phyloP scores from a whole-genome alignment of 2,113 vertebrate species.

The Lasiurus borealis region DNA sequence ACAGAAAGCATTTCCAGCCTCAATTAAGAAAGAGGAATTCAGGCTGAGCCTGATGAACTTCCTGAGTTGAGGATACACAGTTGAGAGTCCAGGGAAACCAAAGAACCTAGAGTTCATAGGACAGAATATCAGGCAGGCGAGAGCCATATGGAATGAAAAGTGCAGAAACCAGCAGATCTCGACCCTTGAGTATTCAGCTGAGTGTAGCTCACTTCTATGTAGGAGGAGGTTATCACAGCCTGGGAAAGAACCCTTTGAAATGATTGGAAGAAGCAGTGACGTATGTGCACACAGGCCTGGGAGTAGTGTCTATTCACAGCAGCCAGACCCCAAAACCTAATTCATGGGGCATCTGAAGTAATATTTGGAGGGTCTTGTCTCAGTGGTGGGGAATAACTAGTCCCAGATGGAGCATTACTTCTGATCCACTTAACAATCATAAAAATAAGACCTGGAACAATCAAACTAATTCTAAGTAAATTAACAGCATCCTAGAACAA shows the following conservation, averaged over 20 bases:
- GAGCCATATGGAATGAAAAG: background rate
- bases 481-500: background rate
- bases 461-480: background rate
- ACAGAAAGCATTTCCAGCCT: background rate
- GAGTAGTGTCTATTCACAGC: background rate
- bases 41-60: background rate
- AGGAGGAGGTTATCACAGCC: background rate
- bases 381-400: background rate
- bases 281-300: background rate
- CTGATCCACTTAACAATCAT: background rate
- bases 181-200: background rate
- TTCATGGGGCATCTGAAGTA: background rate
- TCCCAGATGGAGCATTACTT: background rate
- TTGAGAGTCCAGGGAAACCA: background rate
- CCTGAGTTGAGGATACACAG: background rate
- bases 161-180: background rate
- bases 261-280: background rate
- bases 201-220: background rate
- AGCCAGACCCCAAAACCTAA: background rate
- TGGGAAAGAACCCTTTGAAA: background rate
- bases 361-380: background rate
- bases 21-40: background rate
- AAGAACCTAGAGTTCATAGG: background rate
- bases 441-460: constrained; percentile 23
- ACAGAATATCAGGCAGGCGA: background rate